phyloP scores from a whole-genome alignment of 1,140 invertebrate species.

The Trichomalopsis sarcophagae region DNA sequence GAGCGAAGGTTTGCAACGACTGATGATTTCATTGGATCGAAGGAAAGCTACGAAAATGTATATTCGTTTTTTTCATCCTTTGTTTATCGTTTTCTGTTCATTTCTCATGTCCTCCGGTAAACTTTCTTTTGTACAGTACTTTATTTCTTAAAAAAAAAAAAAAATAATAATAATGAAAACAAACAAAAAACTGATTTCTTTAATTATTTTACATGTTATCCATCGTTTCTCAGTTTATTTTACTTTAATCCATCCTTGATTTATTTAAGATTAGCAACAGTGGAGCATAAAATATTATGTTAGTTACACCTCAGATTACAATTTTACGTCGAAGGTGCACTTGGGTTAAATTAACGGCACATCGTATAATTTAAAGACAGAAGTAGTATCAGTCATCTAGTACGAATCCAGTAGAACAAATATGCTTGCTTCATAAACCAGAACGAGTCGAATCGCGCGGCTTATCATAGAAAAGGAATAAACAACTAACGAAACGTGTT shows the following conservation, averaged over 20 bases:
- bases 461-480: no score
- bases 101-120: conserved; percentile 38
- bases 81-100: conserved; percentile 35
- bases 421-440: no score
- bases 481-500: no score
- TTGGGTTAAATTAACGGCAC: no score
- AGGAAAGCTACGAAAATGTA: conserved; percentile 25
- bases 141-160: conserved; percentile 38
- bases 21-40: conserved; percentile 27
- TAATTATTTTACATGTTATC: background rate
- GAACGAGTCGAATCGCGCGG: no score
- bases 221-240: background rate
- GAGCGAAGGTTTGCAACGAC: conserved; percentile 18
- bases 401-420: no score
- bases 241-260: background rate
- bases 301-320: no score
- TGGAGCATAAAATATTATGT: no score
- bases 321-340: no score
- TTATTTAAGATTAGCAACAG: background rate
- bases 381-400: no score
- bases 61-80: conserved; percentile 30
- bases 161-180: background rate
- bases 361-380: no score
- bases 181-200: background rate
- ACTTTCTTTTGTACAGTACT: conserved; percentile 44